These are phyloP conservation scores for Ctenomys sociabilis DNA, from an alignment of 2,113 vertebrate species.

Conservation along the genomic window DNA sequence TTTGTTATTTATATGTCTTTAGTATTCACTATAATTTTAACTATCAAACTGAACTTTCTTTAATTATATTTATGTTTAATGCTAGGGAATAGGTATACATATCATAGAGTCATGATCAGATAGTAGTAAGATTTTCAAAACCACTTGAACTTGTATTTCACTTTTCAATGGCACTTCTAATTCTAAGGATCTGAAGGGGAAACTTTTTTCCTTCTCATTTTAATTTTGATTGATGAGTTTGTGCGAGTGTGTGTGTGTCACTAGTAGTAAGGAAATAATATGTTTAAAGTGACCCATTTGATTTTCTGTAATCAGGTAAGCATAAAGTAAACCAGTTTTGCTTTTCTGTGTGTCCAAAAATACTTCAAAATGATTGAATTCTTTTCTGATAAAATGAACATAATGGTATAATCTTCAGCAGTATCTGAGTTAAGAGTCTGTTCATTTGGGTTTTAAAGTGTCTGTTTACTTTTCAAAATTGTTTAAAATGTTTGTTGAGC, in stretches of 20 bases:
- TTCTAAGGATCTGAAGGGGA: neutral
- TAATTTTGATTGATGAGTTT: neutral
- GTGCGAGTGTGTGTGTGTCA: neutral
- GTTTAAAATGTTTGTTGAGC: neutral
- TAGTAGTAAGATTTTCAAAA: slow-evolving; percentile 16
- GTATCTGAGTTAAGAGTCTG: neutral
- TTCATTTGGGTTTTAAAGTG: slow-evolving; percentile 29
- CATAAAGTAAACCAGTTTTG: slow-evolving; percentile 10
- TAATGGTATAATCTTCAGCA: slow-evolving; percentile 22
- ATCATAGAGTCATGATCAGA: neutral
- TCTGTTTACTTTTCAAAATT: neutral
- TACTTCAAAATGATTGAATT: slow-evolving; percentile 5
- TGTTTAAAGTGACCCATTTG: neutral
- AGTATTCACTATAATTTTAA: neutral
- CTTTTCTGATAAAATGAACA: slow-evolving; percentile 45
- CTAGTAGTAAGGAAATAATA: slow-evolving; percentile 5
- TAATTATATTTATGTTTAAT: neutral
- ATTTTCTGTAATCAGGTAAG: slow-evolving; percentile 25
- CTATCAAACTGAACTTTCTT: neutral
- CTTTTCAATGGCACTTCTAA: neutral
- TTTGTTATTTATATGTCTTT: neutral
- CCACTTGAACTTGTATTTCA: neutral
- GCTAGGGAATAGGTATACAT: neutral
- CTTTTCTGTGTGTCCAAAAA: slow-evolving; percentile 7
- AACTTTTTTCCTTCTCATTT: neutral